These are phyloP conservation scores for Entosphenus tridentatus DNA, from an alignment of 2,113 vertebrate species.

Conservation along the genomic window DNA sequence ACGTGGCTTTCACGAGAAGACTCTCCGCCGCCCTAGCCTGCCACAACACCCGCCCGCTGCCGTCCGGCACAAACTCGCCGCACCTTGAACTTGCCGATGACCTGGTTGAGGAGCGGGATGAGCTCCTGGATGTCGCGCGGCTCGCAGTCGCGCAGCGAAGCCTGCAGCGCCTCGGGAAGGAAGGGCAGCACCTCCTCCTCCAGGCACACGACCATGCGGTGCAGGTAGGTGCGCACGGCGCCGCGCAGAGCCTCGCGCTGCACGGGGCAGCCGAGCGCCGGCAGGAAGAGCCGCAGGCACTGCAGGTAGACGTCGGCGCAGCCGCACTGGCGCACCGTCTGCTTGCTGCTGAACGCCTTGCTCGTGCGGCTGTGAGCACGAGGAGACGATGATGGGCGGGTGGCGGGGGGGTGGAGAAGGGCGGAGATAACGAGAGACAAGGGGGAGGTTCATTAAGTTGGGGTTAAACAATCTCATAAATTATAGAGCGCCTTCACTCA, in stretches of 20 bases:
- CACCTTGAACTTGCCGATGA: constrained; percentile 93
- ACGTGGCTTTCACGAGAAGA: too few species aligned
- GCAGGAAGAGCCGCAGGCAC: constrained; percentile 72
- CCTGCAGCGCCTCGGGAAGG: constrained; percentile 70
- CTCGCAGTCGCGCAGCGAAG: constrained; percentile 96
- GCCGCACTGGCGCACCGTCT: constrained; percentile 86
- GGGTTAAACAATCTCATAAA: background rate
- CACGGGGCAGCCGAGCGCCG: constrained; percentile 69
- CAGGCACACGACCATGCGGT: constrained; percentile 94
- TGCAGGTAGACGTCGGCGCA: constrained; percentile 84
- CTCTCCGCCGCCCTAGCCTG: too few species aligned
- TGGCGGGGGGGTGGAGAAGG: background rate
- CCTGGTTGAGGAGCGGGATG: constrained; percentile 96
- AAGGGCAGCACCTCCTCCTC: constrained; percentile 94
- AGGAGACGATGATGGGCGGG: too few species aligned
- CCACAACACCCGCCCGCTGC: too few species aligned
- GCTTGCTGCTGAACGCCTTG: constrained; percentile 97
- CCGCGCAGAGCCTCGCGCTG: constrained; percentile 60
- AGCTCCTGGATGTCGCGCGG: constrained; percentile 93
- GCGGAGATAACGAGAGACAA: background rate
- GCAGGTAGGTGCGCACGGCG: constrained; percentile 80
- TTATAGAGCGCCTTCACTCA: too few species aligned
- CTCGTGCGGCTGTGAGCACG: constrained; percentile 51
- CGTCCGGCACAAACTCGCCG: background rate
- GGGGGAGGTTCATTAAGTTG: background rate